Evolutionary conservation across 1,140 invertebrate genomes (phyloP).

Genomic region (Ceratina australensis): DNA sequence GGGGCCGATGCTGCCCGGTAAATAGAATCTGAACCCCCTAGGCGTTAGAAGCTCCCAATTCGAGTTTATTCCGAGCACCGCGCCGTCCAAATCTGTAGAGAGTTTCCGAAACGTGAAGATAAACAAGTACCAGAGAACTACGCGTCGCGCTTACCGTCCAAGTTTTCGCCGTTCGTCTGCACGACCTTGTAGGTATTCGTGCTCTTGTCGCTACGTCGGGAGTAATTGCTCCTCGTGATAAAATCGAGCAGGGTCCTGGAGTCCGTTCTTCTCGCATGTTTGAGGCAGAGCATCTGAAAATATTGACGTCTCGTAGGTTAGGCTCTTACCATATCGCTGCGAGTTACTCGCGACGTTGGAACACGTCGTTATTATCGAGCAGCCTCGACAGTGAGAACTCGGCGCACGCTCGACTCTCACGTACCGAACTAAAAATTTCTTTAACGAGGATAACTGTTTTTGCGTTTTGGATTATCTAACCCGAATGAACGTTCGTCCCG

Average conservation of each 20-base stretch:
- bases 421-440: too few relatives aligned
- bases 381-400: too few relatives aligned
- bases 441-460: too few relatives aligned
- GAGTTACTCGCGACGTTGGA: too few relatives aligned
- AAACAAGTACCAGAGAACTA: background rate
- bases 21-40: slow-evolving; percentile 84
- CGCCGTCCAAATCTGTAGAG: slow-evolving; percentile 59
- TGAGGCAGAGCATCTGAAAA: slow-evolving; percentile 75
- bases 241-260: slow-evolving; percentile 57
- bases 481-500: too few relatives aligned
- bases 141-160: slow-evolving; percentile 64
- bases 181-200: slow-evolving; percentile 70
- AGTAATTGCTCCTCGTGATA: slow-evolving; percentile 67
- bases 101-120: background rate
- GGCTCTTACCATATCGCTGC: background rate
- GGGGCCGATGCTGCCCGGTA: slow-evolving; percentile 86
- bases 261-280: slow-evolving; percentile 67
- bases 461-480: too few relatives aligned
- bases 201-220: slow-evolving; percentile 72
- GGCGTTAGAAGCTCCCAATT: slow-evolving; percentile 84
- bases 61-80: slow-evolving; percentile 69
- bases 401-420: too few relatives aligned
- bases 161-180: slow-evolving; percentile 66
- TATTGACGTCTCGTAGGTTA: slow-evolving; percentile 7
- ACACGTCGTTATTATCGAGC: too few relatives aligned